These are phyloP conservation scores for Pristiophorus japonicus DNA, from an alignment of 2,113 vertebrate genomes.

Conservation along the genomic window DNA sequence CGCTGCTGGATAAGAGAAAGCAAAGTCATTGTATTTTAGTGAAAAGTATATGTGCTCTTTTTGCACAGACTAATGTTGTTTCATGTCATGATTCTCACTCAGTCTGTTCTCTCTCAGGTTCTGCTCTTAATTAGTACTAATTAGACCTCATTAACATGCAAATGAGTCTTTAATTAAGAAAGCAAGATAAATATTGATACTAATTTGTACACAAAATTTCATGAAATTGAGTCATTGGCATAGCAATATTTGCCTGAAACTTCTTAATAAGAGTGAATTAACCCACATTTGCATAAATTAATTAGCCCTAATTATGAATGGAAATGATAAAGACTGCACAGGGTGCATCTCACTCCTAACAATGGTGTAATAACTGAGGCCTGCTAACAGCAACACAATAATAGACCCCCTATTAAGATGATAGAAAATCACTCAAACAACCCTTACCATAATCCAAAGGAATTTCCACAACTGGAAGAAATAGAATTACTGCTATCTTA, in stretches of 20 bases:
- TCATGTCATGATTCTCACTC: constrained; percentile 4
- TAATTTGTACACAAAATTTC: constrained; percentile 50
- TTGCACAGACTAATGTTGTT: not conserved
- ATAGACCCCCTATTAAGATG: not conserved
- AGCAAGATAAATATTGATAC: constrained; percentile 62
- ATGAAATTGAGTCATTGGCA: constrained; percentile 46
- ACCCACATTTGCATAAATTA: constrained; percentile 60
- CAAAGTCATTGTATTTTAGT: not conserved
- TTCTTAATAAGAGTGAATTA: constrained; percentile 55
- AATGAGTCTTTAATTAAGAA: constrained; percentile 67
- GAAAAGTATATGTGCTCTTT: not conserved
- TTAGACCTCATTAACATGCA: constrained; percentile 75
- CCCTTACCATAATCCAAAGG: not conserved
- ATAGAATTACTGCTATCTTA: constrained; percentile 1
- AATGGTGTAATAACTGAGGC: constrained; percentile 26
- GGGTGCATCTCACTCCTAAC: constrained; percentile 18
- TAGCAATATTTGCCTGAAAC: constrained; percentile 40
- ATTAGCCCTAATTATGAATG: constrained; percentile 54
- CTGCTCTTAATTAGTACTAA: constrained; percentile 76
- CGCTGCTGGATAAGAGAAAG: not conserved
- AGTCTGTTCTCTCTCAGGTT: constrained; percentile 33
- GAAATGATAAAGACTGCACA: constrained; percentile 47
- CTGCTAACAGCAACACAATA: constrained; percentile 29
- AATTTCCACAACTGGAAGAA: constrained; percentile 16
- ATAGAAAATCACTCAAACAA: constrained; percentile 30